Evolutionary conservation across 2,888 invertebrate species (phyloP), one percentile per base, ranked within the genome.

Genomic region (Temnothorax rugatulus): DNA sequence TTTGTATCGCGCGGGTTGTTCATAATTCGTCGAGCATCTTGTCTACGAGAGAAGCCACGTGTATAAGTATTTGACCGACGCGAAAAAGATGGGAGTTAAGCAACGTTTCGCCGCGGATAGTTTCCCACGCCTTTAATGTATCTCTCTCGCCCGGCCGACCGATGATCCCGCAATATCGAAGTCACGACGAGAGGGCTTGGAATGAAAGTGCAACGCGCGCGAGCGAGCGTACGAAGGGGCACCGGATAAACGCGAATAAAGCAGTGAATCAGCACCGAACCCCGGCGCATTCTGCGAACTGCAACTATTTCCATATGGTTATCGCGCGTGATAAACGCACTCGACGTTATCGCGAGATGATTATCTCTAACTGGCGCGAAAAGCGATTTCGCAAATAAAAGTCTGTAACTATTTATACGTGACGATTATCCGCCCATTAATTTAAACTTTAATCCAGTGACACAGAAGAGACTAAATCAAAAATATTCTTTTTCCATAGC

Each of bases 101-200:
- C 44, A 77, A 77, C 29, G 69, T 57, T 77, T 68, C 44, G 29
- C 21, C 68, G 47, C 54, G 25, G 18, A 73, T 34, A 57, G 79
- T 81, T 81, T 81, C 79, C 73, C 79, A 81, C 79, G 77, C 57
- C 69, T 77, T 68, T 77, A 77, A 68, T 61, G 59, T 29, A 59
- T 61, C 79, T 76, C 50, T 50, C 59, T 52, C 59, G 44, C 38
- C 21, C 59, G 59, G 38, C 18, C 79, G 79, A 79, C 79, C 71
- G 71, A 59, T 71, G 79, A 79, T 79, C 79, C 79, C 73, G 73
- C 79, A 79, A 71, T 79, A 79, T 79, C 79, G 79, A 79, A 79
- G 79, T 79, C 71, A 79, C 73, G 79, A 79, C 34, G 34, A 34
- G 79, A 79, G 73, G 79, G 79, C 73, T 73, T 47, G 47, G 15